These are phyloP conservation scores for Larimichthys crocea DNA, from an alignment of 2,113 vertebrate species.

Conservation along the genomic window DNA sequence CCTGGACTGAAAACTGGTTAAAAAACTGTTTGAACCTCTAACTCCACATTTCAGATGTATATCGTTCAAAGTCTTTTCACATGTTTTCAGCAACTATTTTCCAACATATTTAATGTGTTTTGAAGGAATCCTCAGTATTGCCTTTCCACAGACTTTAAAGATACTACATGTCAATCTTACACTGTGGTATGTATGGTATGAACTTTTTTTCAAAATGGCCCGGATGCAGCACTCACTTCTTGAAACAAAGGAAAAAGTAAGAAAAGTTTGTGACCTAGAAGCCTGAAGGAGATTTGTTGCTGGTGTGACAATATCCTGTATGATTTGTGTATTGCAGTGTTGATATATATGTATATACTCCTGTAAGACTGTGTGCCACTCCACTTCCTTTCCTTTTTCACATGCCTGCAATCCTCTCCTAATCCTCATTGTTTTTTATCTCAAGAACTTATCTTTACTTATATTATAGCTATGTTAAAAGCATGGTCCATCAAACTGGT, in stretches of 20 bases:
- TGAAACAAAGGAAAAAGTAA: not conserved
- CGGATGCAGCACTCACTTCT: not conserved
- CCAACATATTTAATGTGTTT: too few relatives aligned
- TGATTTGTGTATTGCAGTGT: slow-evolving; percentile 1
- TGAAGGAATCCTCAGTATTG: too few relatives aligned
- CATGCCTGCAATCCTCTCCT: not conserved
- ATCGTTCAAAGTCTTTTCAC: too few relatives aligned
- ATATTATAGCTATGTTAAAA: not conserved
- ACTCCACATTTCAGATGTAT: too few relatives aligned
- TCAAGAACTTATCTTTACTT: not conserved
- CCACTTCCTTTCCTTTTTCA: not conserved
- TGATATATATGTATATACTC: not conserved
- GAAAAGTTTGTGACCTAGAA: slow-evolving; percentile 1
- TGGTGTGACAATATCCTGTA: not conserved
- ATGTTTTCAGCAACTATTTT: too few relatives aligned
- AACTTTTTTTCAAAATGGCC: not conserved
- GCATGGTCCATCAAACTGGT: not conserved
- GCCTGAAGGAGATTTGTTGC: not conserved
- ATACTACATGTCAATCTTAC: not conserved
- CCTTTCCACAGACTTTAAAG: too few relatives aligned
- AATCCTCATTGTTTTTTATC: not conserved
- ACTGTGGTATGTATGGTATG: too few relatives aligned
- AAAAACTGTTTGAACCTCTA: too few relatives aligned
- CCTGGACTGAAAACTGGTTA: too few relatives aligned
- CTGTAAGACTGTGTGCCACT: not conserved